Evolutionary conservation across 2,797 vertebrate species (phyloP), one percentile per base, ranked within the genome.

Genomic region (Champsocephalus gunnari): DNA sequence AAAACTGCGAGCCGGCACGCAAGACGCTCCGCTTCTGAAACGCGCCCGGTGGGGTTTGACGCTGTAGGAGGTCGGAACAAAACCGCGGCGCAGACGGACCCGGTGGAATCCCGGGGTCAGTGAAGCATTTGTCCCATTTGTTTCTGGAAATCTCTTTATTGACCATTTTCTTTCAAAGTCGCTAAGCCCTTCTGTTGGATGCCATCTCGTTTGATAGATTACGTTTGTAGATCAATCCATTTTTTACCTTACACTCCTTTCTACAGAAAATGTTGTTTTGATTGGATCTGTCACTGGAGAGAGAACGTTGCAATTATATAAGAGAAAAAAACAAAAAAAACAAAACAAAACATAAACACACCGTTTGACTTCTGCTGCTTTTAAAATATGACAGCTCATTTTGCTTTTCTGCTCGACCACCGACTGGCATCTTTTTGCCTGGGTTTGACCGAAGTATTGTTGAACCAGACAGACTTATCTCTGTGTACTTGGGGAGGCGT

Each of bases 331-430:
- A 21, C 21, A 7, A 63, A 38, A 1, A 5, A 63, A 34, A 10
- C 56, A 38, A 73, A 38, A n/a, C n/a, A n/a, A 64, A 66, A 75
- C 41, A 51, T 16, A 64, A 79, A 70, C 71, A 73, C 38, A 51
- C 28, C 16, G 12, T 69, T 71, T 67, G 79, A 87, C 70, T 61
- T 21, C 13, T 19, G 56, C 66, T 66, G 49, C 44, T 71, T 78
- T 78, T 28, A 84, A 55, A 77, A 69, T 34, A 44, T 74, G 70
- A 86, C 73, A 68, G 71, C 67, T 63, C 66, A 71, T 79, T 86
- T 75, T 81, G 66, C 10, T 13, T 38, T 68, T 32, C 28, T 56
- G 32, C 34, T n/a, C 44, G n/a, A 24, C 57, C 53, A 43, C 14
- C 17, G 53, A 45, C 56, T 80, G 43, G 73, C 76, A 75, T 79